A percentile compares a stretch with the other conserved stretches of the same genome.
Evolutionary conservation across 2,888 invertebrate species (phyloP).

Genomic region (Xestia c-nigrum): DNA sequence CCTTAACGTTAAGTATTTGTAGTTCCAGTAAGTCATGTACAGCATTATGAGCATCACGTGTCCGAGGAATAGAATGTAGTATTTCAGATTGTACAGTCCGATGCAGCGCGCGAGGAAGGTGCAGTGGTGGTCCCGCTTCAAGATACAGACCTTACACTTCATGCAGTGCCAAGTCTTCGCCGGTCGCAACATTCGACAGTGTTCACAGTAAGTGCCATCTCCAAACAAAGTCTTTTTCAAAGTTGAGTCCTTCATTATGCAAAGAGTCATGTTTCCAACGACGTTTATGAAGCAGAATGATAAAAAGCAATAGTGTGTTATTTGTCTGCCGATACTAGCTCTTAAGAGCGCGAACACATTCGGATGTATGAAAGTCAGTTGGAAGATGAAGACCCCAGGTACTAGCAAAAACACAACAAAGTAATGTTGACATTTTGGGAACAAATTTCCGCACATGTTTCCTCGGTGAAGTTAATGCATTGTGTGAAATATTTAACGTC

Average conservation of each 20-base stretch:
- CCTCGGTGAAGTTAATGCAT: slow-evolving; percentile 14
- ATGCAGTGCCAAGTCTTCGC: slow-evolving; percentile 96
- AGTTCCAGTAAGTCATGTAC: slow-evolving; percentile 92
- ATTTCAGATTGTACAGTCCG: slow-evolving; percentile 95
- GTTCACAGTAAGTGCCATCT: slow-evolving; percentile 91
- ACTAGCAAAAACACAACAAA: slow-evolving; percentile 71
- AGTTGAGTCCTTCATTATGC: slow-evolving; percentile 74
- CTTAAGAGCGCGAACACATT: slow-evolving; percentile 68
- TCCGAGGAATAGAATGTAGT: slow-evolving; percentile 93
- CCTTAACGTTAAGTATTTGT: slow-evolving; percentile 90
- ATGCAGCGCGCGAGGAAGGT: slow-evolving; percentile 96
- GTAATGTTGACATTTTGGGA: slow-evolving; percentile 69
- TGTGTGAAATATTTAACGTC: slow-evolving; percentile 8
- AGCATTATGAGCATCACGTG: slow-evolving; percentile 92
- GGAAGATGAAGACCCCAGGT: slow-evolving; percentile 77
- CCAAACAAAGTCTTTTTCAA: slow-evolving; percentile 57
- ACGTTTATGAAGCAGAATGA: slow-evolving; percentile 79
- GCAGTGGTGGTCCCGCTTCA: slow-evolving; percentile 96
- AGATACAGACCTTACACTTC: slow-evolving; percentile 94
- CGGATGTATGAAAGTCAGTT: slow-evolving; percentile 77
- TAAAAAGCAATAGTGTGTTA: slow-evolving; percentile 71
- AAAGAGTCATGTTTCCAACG: slow-evolving; percentile 79
- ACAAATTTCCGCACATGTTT: slow-evolving; percentile 35
- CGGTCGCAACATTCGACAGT: slow-evolving; percentile 93
- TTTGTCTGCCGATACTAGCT: slow-evolving; percentile 67